A percentile compares a stretch with the other conserved stretches of the same genome.
Conservation (phyloP, 2,113 vertebrate species). For the Phyllostomus hastatus region DNA sequence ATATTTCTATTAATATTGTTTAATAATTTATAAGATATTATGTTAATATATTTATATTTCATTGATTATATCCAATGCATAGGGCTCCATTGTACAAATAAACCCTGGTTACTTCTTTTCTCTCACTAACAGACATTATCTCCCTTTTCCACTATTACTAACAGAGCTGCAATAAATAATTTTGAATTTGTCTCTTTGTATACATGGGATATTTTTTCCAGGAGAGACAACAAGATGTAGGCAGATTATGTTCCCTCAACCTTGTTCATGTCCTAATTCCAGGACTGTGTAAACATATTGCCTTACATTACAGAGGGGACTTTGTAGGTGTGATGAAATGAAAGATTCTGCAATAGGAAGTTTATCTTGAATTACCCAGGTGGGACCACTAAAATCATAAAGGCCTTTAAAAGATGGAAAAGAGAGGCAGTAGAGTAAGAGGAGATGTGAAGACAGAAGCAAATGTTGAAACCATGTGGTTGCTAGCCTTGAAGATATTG, state of each 20-base stretch:
- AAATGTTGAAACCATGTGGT: neutral
- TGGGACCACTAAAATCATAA: neutral
- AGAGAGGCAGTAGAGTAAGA: neutral
- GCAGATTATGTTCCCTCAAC: neutral
- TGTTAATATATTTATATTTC: neutral
- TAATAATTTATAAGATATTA: neutral
- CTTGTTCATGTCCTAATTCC: neutral
- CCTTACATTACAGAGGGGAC: neutral
- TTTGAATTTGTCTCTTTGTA: neutral
- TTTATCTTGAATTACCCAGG: neutral
- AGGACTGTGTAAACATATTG: neutral
- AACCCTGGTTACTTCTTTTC: neutral
- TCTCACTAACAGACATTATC: neutral
- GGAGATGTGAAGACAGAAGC: neutral
- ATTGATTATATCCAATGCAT: neutral
- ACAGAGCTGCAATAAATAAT: neutral
- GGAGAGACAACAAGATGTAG: neutral
- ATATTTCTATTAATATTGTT: neutral
- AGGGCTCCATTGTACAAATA: neutral
- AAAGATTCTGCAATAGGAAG: neutral
- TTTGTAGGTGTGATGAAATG: neutral
- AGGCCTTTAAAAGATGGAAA: neutral
- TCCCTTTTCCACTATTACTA: neutral
- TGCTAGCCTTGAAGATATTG: neutral
- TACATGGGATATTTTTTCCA: neutral